Base-by-base conservation (phyloP, 2,113 vertebrate species). In the Stercorarius parasiticus region DNA sequence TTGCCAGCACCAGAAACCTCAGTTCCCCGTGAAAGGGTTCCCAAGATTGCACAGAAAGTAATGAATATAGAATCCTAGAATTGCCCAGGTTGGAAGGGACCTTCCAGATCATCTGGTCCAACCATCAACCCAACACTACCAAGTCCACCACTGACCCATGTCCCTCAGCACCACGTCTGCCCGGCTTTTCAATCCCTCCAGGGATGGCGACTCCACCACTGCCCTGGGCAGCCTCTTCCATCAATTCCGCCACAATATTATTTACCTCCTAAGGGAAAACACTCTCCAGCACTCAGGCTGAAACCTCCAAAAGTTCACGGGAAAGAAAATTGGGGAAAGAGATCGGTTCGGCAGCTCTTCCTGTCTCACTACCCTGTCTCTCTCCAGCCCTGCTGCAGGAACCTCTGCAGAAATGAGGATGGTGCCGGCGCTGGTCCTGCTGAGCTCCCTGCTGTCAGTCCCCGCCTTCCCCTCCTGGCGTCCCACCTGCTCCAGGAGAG, bases 401-500 rank as follows among this genome's bases (percentile, higher is more conserved):
- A 90, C 64, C 56, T 21, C 40, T 17, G n/a, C 40, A 78, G 83
- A 79, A 66, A 97, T 96, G 97, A 98, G 96, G 97, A 84, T 52
- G 61, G 66, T 98, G 7, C 85, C 55, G 2, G 82, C 55, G 4
- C 82, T 95, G 36, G 13, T 98, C 32, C 95, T 98, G 58, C 92
- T 98, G 91, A 77, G 95, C 92, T 56, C 88, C 65, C 83, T 99
- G 58, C 74, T 97, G 29, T 90, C 79, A 8, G 47, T 45, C 20
- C 88, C 95, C 0, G 90, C 96, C 0, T 83, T 69, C 74, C 98
- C 98, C 17, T 85, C 97, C 47, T 97, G 15, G 43, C 98, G 93
- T 19, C 97, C 95, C 7, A 97, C 98, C 3, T 99, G 98, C 73
- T 98, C 98, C 97, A 98, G 97, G 97, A 98, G 98, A 87, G 71